These are phyloP conservation scores for Drosophila nigricruria DNA, from an alignment of 2,888 invertebrate genomes.

Conservation along the genomic window DNA sequence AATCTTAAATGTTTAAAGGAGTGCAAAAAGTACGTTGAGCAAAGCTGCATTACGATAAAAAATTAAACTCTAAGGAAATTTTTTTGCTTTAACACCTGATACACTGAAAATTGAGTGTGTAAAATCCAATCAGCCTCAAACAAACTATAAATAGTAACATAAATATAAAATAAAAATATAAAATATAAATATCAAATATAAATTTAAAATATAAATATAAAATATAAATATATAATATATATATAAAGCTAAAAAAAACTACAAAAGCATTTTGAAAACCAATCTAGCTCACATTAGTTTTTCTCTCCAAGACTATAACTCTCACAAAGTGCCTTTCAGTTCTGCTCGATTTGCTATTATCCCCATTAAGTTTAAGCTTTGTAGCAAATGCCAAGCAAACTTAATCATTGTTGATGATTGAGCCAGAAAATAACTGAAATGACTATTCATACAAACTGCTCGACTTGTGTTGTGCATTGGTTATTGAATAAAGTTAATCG, in stretches of 20 bases:
- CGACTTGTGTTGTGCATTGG: background rate
- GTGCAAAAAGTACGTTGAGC: too few relatives aligned
- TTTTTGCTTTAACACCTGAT: too few relatives aligned
- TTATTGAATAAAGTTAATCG: conserved; percentile 7
- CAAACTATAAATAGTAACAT: background rate
- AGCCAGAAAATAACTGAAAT: background rate
- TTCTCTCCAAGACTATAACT: too few relatives aligned
- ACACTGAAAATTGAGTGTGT: background rate
- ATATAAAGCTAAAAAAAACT: too few relatives aligned
- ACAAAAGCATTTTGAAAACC: background rate
- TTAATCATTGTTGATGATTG: background rate
- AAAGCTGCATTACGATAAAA: too few relatives aligned
- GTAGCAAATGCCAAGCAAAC: background rate
- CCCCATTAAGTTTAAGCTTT: background rate
- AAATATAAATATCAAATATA: too few relatives aligned
- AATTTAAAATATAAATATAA: background rate
- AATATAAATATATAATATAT: too few relatives aligned
- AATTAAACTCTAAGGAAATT: too few relatives aligned
- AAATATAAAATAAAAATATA: too few relatives aligned
- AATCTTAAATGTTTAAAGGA: background rate
- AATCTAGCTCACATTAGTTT: background rate
- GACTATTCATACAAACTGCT: background rate
- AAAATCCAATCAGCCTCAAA: background rate
- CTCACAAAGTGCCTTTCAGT: background rate
- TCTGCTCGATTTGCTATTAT: background rate